Percentiles rank a stretch among this genome's conserved stretches.
Evolutionary conservation across 2,113 vertebrate species (phyloP).

Genomic region (Butastur rufipennis): DNA sequence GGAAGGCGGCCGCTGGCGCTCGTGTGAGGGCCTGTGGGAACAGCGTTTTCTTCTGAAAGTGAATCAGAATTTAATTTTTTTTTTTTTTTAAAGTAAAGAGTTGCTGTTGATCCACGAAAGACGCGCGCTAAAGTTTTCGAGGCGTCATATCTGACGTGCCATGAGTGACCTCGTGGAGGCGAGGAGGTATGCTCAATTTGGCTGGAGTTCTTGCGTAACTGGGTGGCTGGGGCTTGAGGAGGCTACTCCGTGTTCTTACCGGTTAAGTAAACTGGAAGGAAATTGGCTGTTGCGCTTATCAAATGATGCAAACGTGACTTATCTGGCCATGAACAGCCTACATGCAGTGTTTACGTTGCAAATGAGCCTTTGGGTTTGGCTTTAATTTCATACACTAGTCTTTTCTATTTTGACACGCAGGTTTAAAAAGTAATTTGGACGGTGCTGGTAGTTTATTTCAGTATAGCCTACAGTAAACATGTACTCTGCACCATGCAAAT

Average conservation of each 20-base stretch:
- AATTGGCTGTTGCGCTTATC: neutral
- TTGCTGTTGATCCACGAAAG: neutral
- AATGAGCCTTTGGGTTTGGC: neutral
- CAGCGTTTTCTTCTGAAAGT: neutral
- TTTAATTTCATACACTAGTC: neutral
- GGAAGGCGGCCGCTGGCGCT: neutral
- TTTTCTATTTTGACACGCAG: neutral
- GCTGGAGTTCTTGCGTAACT: neutral
- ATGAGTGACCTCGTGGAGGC: neutral
- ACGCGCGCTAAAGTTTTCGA: neutral
- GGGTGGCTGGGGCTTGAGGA: neutral
- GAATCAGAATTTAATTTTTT: neutral
- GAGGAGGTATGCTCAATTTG: neutral
- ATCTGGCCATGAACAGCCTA: neutral
- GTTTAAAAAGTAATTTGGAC: neutral
- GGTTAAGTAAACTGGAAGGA: neutral
- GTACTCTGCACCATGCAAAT: neutral
- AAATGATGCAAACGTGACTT: neutral
- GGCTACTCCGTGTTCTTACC: neutral
- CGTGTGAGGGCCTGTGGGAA: neutral
- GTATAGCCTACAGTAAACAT: neutral
- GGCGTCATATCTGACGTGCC: neutral
- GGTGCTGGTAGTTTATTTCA: neutral
- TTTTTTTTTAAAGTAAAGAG: neutral
- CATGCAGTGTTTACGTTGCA: neutral